Conservation (phyloP, 2,888 invertebrate genomes). For the Empis livida region DNA sequence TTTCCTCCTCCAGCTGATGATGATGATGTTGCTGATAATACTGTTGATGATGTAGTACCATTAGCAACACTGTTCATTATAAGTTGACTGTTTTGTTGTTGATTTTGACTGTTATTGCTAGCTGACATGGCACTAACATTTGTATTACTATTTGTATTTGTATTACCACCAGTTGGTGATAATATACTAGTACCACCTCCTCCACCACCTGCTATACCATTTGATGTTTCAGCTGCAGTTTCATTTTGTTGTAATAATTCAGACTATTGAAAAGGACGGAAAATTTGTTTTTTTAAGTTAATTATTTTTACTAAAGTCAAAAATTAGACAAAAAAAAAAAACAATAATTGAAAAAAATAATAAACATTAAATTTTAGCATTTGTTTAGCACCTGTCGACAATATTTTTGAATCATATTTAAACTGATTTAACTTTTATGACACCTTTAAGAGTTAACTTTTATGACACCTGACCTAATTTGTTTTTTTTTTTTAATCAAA, state of each 20-base stretch:
- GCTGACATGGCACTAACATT: background rate
- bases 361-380: no score
- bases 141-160: background rate
- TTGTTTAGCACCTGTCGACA: no score
- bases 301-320: no score
- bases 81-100: background rate
- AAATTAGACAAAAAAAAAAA: background rate
- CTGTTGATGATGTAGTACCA: background rate
- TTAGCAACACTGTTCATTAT: background rate
- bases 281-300: background rate
- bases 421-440: no score
- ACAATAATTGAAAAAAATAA: background rate
- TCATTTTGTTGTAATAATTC: background rate
- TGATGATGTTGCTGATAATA: background rate
- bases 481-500: no score
- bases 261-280: background rate
- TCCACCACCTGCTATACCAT: background rate
- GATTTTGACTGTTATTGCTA: background rate
- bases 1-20: background rate
- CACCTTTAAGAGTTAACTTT: no score
- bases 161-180: background rate
- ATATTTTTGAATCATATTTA: no score
- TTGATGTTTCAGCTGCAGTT: background rate
- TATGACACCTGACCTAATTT: no score
- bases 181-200: background rate